A percentile compares a stretch with the other conserved stretches of the same genome.
Evolutionary conservation across 2,113 vertebrate species (phyloP).

Genomic region (Raja brachyura): DNA sequence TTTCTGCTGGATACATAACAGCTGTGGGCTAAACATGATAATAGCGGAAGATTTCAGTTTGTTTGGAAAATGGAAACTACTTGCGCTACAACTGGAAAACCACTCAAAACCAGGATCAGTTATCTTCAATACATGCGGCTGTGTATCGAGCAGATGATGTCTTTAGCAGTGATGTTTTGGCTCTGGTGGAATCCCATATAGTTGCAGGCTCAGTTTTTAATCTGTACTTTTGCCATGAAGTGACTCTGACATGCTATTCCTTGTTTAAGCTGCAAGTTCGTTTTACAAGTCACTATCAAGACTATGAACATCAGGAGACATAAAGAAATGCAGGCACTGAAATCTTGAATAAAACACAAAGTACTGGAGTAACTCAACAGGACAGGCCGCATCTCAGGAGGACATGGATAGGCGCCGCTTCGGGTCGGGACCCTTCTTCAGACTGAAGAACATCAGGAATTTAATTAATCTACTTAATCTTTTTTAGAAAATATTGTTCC

Average conservation of each 20-base stretch:
- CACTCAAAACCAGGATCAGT: conserved; percentile 25
- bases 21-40: not conserved
- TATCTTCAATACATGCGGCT: conserved; percentile 13
- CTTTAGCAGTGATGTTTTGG: not conserved
- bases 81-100: not conserved
- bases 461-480: not conserved
- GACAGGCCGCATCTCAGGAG: too few species aligned
- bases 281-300: not conserved
- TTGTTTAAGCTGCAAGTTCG: not conserved
- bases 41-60: conserved; percentile 19
- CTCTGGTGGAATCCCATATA: not conserved
- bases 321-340: too few species aligned
- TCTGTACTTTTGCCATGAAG: not conserved
- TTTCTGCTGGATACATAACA: conserved; percentile 27
- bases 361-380: too few species aligned
- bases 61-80: conserved; percentile 29
- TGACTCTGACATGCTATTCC: not conserved
- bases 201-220: not conserved
- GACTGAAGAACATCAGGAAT: too few species aligned
- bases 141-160: not conserved
- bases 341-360: too few species aligned
- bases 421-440: too few species aligned
- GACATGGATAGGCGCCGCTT: too few species aligned
- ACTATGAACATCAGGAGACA: too few species aligned
- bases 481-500: not conserved